phyloP scores from a whole-genome alignment of 1,140 invertebrate genomes.

The Drosophila ironensis region DNA sequence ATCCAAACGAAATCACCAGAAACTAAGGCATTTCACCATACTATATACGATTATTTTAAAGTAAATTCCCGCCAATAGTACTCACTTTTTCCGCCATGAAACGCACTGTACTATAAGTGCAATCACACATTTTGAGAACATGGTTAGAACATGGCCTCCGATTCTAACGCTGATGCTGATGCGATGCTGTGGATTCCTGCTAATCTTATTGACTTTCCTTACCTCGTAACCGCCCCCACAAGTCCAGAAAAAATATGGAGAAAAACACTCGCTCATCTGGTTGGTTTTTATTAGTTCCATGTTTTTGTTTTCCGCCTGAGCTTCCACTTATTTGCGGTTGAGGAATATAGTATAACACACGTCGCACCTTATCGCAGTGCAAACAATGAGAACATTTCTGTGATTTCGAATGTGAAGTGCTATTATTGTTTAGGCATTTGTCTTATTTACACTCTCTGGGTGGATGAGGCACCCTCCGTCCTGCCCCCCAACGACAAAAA shows the following conservation, averaged over 20 bases:
- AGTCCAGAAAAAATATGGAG: constrained; percentile 1
- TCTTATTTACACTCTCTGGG: constrained; percentile 36
- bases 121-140: too few relatives aligned
- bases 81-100: too few relatives aligned
- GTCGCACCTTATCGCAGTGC: constrained; percentile 26
- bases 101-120: too few relatives aligned
- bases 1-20: too few relatives aligned
- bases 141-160: too few relatives aligned
- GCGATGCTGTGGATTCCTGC: not conserved
- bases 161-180: not conserved
- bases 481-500: not conserved
- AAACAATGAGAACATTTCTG: constrained; percentile 34
- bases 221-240: constrained; percentile 23
- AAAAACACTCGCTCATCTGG: too few relatives aligned
- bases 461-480: constrained; percentile 5
- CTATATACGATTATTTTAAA: too few relatives aligned
- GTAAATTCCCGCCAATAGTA: too few relatives aligned
- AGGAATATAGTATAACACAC: not conserved
- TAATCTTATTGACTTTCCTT: constrained; percentile 42
- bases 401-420: constrained; percentile 29
- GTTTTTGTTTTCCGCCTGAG: not conserved
- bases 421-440: constrained; percentile 35
- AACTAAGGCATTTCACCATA: too few relatives aligned
- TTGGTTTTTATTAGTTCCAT: not conserved
- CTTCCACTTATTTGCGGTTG: constrained; percentile 13